Evolutionary conservation across 2,888 invertebrate genomes (phyloP).

Genomic region (Ochropleura plecta): DNA sequence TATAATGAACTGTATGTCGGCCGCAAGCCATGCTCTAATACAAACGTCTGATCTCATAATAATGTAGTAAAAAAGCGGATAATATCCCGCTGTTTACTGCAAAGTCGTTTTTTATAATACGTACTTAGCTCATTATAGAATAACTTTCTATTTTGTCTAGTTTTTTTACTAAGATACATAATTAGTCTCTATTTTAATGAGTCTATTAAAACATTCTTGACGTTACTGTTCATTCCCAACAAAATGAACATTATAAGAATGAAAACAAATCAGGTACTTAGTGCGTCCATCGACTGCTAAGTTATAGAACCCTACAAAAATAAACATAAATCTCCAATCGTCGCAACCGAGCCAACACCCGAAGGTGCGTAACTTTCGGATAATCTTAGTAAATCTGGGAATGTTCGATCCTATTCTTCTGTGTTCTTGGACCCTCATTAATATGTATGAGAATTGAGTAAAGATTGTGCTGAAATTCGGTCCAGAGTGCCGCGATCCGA

Average conservation of each 20-base stretch:
- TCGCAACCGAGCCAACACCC: constrained; percentile 35
- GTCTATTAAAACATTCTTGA: constrained; percentile 1
- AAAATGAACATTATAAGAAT: background rate
- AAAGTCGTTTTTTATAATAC: constrained; percentile 34
- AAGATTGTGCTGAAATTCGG: constrained; percentile 76
- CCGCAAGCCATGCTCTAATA: constrained; percentile 68
- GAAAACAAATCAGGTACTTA: constrained; percentile 4
- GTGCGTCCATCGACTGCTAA: background rate
- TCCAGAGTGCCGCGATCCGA: constrained; percentile 68
- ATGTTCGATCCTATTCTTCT: constrained; percentile 70
- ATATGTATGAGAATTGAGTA: constrained; percentile 82
- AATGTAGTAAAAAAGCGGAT: constrained; percentile 40
- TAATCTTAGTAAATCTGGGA: constrained; percentile 70
- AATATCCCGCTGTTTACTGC: constrained; percentile 30
- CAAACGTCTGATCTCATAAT: constrained; percentile 58
- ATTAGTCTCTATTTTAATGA: constrained; percentile 29
- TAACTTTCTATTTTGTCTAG: constrained; percentile 36
- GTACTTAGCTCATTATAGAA: constrained; percentile 31
- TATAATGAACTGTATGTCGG: constrained; percentile 66
- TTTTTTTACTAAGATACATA: background rate
- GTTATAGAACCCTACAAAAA: constrained; percentile 5
- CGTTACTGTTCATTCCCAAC: background rate
- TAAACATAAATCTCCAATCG: constrained; percentile 49
- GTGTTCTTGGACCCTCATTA: constrained; percentile 67
- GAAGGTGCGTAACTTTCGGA: constrained; percentile 53